Evolutionary conservation across 2,797 vertebrate species (phyloP).

Genomic region (Molothrus ater): DNA sequence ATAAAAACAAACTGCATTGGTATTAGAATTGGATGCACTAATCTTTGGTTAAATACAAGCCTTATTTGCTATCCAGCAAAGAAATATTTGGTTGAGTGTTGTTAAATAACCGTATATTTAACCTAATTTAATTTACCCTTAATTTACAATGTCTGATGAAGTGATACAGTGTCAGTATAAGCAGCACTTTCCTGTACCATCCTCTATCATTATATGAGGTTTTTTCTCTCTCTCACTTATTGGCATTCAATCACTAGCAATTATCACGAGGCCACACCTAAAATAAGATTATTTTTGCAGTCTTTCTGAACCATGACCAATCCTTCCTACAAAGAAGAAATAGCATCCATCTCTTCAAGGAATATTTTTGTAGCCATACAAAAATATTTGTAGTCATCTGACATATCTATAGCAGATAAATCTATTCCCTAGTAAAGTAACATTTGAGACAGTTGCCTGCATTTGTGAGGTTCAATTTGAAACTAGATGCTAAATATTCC

Average conservation of each 20-base stretch:
- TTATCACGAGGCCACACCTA: conserved; percentile 55
- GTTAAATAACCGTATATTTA: conserved; percentile 77
- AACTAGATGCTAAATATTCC: background rate
- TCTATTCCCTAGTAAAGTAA: background rate
- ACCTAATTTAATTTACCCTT: conserved; percentile 75
- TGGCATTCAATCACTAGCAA: conserved; percentile 59
- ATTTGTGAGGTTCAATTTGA: background rate
- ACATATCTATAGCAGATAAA: background rate
- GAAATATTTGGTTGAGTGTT: conserved; percentile 71
- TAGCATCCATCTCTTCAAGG: conserved; percentile 4
- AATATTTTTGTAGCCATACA: background rate
- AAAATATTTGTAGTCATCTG: no score
- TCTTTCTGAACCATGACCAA: conserved; percentile 31
- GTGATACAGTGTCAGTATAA: conserved; percentile 14
- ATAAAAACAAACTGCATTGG: conserved; percentile 72
- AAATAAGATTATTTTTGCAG: conserved; percentile 53
- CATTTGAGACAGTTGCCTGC: background rate
- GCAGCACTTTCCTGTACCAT: conserved; percentile 20
- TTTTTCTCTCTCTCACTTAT: conserved; percentile 4
- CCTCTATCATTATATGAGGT: background rate
- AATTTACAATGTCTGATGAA: conserved; percentile 58
- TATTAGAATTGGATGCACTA: conserved; percentile 68
- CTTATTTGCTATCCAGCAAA: conserved; percentile 70
- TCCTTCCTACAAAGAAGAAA: conserved; percentile 3
- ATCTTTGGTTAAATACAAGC: conserved; percentile 75